Conservation (phyloP, 2,888 invertebrate species). For the Sepioteuthis lessoniana region DNA sequence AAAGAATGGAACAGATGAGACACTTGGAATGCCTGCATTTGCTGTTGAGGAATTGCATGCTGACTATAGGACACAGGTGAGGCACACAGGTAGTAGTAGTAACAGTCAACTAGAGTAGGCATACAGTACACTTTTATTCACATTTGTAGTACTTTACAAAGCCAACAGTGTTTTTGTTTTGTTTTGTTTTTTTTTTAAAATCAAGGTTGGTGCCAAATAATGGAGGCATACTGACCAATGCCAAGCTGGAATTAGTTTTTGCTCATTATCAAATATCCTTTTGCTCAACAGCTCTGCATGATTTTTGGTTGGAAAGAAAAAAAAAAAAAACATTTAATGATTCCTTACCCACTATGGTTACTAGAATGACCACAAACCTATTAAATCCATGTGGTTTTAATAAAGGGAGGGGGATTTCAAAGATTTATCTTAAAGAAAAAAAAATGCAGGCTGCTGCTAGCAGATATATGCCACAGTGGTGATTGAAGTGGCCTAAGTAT, state of each 20-base stretch:
- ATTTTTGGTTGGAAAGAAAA: neutral
- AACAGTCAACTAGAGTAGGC: neutral
- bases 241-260: conserved; percentile 41
- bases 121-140: conserved; percentile 11
- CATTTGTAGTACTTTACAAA: conserved; percentile 41
- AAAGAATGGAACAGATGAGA: neutral
- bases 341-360: conserved; percentile 43
- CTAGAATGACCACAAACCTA: conserved; percentile 43
- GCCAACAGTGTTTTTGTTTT: conserved; percentile 24
- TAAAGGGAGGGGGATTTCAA: neutral
- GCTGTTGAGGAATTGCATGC: conserved; percentile 14
- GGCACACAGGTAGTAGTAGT: neutral
- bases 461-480: neutral
- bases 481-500: neutral
- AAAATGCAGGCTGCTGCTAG: neutral
- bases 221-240: conserved; percentile 20
- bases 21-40: neutral
- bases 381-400: conserved; percentile 35
- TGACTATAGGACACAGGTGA: neutral
- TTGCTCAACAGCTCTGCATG: conserved; percentile 45
- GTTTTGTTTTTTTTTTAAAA: neutral
- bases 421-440: neutral
- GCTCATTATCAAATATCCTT: neutral
- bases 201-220: neutral
- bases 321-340: conserved; percentile 34